These are phyloP conservation scores for Pectinophora gossypiella DNA, from an alignment of 1,140 invertebrate species.

Conservation along the genomic window DNA sequence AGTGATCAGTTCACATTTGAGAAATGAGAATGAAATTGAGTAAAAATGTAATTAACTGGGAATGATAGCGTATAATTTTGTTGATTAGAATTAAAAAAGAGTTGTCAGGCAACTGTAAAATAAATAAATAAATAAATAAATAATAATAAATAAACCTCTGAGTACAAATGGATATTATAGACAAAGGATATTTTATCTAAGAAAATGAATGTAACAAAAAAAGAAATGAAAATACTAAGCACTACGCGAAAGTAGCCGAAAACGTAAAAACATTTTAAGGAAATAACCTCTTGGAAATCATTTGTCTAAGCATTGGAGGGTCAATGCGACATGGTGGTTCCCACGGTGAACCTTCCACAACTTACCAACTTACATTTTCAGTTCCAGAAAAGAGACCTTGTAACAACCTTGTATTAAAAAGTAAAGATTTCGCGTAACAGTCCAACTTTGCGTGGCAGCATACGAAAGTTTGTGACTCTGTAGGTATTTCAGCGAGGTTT, in stretches of 20 bases:
- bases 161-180: too few species aligned
- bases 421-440: background rate
- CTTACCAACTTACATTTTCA: conserved; percentile 22
- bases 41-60: too few species aligned
- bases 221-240: too few species aligned
- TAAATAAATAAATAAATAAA: too few species aligned
- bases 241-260: background rate
- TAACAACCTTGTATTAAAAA: background rate
- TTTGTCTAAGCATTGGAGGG: conserved; percentile 69
- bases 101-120: too few species aligned
- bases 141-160: too few species aligned
- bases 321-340: conserved; percentile 63
- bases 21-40: too few species aligned
- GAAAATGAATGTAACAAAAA: too few species aligned
- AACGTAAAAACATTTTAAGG: conserved; percentile 52
- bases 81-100: too few species aligned
- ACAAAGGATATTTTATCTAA: too few species aligned
- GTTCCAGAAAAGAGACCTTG: conserved; percentile 4
- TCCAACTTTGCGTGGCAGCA: conserved; percentile 5
- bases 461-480: conserved; percentile 24
- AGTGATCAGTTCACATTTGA: too few species aligned
- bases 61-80: too few species aligned
- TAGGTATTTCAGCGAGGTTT: conserved; percentile 61
- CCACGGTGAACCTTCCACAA: conserved; percentile 55
- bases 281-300: conserved; percentile 61